phyloP scores from a whole-genome alignment of 2,888 invertebrate species.

The Anarsia innoxiella region DNA sequence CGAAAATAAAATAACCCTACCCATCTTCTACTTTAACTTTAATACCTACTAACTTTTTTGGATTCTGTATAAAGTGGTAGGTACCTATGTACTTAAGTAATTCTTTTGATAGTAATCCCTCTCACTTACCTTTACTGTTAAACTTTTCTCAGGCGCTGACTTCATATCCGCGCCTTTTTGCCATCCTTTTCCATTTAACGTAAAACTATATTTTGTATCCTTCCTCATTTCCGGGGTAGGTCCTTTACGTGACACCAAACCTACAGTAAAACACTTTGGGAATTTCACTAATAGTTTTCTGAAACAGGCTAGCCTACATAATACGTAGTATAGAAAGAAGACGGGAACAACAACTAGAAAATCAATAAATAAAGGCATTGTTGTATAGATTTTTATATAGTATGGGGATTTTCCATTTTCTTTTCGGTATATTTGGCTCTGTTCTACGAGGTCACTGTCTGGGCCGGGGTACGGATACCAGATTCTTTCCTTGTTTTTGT shows the following conservation, averaged over 20 bases:
- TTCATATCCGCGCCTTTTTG: background rate
- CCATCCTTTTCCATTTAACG: slow-evolving; percentile 26
- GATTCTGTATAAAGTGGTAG: background rate
- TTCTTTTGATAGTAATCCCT: no score
- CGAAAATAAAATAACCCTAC: no score
- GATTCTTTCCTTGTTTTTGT: slow-evolving; percentile 27
- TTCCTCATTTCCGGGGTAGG: slow-evolving; percentile 34
- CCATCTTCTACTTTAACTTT: no score
- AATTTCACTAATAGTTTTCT: slow-evolving; percentile 33
- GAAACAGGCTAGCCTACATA: slow-evolving; percentile 36
- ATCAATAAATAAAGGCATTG: slow-evolving; percentile 34
- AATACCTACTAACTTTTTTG: no score
- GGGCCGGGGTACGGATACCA: slow-evolving; percentile 47
- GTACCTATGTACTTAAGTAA: no score
- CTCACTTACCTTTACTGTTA: background rate
- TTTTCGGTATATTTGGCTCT: slow-evolving; percentile 34
- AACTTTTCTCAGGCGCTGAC: slow-evolving; percentile 1
- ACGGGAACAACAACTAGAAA: slow-evolving; percentile 30
- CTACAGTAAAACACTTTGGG: slow-evolving; percentile 37
- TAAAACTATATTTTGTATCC: slow-evolving; percentile 33
- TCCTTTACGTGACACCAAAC: slow-evolving; percentile 39
- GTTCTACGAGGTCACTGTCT: slow-evolving; percentile 31
- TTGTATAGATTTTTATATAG: slow-evolving; percentile 36
- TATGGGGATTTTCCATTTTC: slow-evolving; percentile 31
- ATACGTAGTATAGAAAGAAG: slow-evolving; percentile 34